Evolutionary conservation across 2,113 vertebrate genomes (phyloP).

Genomic region (Ophthalmolycus amberensis): DNA sequence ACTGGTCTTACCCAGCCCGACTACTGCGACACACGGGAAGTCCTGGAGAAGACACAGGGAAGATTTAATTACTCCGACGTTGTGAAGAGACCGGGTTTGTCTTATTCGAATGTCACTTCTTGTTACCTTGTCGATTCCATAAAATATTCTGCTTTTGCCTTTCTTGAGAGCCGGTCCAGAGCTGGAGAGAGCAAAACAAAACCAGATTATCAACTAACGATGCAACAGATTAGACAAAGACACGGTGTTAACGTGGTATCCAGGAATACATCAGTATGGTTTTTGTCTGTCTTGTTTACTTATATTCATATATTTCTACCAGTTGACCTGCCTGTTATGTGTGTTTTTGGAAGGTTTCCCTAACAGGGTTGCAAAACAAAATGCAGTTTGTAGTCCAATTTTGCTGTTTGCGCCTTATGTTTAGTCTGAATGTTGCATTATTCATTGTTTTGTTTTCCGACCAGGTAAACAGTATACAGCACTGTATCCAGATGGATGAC

Average conservation of each 20-base stretch:
- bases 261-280: not conserved
- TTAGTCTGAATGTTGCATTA: not conserved
- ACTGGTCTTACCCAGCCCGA: slow-evolving; percentile 89
- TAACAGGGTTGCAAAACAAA: too few species aligned
- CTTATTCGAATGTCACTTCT: not conserved
- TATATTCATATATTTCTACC: not conserved
- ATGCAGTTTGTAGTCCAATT: too few species aligned
- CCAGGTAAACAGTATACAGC: too few species aligned
- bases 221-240: not conserved
- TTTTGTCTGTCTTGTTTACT: not conserved
- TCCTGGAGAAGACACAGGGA: slow-evolving; percentile 80
- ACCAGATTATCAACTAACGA: not conserved
- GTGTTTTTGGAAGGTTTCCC: not conserved
- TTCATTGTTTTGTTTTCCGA: not conserved
- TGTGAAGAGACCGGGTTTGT: not conserved
- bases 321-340: not conserved
- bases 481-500: too few species aligned
- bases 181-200: slow-evolving; percentile 75
- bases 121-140: slow-evolving; percentile 92
- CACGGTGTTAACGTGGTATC: not conserved
- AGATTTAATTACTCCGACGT: not conserved
- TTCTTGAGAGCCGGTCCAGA: slow-evolving; percentile 92
- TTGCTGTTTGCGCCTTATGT: too few species aligned
- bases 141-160: slow-evolving; percentile 92
- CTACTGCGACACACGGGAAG: slow-evolving; percentile 90